These are phyloP conservation scores for Diploptera punctata DNA, from an alignment of 2,888 invertebrate genomes.

Conservation along the genomic window DNA sequence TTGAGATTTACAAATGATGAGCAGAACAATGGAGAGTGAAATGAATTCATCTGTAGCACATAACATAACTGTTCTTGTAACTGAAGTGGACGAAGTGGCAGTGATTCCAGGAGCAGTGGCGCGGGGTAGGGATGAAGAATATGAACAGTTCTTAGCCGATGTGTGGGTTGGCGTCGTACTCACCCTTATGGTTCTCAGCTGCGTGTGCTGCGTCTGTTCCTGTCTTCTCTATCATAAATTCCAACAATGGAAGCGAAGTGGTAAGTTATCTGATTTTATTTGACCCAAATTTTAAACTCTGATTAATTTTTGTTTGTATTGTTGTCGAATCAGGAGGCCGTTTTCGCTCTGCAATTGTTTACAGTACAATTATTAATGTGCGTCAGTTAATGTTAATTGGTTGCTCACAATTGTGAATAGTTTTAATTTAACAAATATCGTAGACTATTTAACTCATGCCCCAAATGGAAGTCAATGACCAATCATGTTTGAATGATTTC, in stretches of 20 bases:
- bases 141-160: constrained; percentile 65
- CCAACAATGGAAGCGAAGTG: constrained; percentile 67
- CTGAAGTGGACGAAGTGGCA: constrained; percentile 18
- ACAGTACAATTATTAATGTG: too few relatives aligned
- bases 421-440: too few relatives aligned
- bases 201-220: constrained; percentile 68
- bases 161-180: constrained; percentile 69
- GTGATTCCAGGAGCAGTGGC: neutral
- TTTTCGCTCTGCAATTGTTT: too few relatives aligned
- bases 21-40: neutral
- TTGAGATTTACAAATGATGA: neutral
- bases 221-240: constrained; percentile 69
- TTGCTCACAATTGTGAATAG: too few relatives aligned
- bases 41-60: neutral
- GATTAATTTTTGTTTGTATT: too few relatives aligned
- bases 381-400: too few relatives aligned
- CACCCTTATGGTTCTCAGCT: constrained; percentile 65
- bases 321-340: too few relatives aligned
- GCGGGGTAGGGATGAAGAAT: constrained; percentile 51
- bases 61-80: constrained; percentile 21
- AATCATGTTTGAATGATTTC: too few relatives aligned
- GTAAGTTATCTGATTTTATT: too few relatives aligned
- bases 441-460: too few relatives aligned
- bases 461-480: too few relatives aligned
- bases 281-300: too few relatives aligned